A percentile compares a stretch with the other conserved stretches of the same genome.
phyloP scores from a whole-genome alignment of 2,888 invertebrate genomes.

The Lithophane ornitopus region DNA sequence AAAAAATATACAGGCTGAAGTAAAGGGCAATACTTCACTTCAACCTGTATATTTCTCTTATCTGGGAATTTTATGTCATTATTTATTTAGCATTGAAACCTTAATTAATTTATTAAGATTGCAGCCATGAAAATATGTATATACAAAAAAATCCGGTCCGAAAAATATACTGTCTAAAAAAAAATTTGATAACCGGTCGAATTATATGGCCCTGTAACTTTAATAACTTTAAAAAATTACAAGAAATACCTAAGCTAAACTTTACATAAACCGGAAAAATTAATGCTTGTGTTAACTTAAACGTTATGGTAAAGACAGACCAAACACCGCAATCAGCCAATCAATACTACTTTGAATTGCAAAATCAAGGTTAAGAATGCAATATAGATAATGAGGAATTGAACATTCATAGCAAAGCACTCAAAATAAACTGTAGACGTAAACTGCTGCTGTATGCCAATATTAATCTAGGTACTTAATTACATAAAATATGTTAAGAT shows the following conservation, averaged over 20 bases:
- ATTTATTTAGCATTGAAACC: background rate
- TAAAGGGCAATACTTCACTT: background rate
- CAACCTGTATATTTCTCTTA: background rate
- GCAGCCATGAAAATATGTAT: no score
- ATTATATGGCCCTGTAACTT: background rate
- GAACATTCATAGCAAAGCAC: conserved; percentile 1
- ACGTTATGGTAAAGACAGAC: conserved; percentile 9
- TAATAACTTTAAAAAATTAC: background rate
- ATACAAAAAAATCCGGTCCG: background rate
- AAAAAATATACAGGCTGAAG: background rate
- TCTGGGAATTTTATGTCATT: no score
- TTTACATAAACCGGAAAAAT: background rate
- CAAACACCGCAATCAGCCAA: conserved; percentile 21
- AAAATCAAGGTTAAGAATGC: conserved; percentile 46
- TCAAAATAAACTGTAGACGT: conserved; percentile 9
- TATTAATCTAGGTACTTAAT: conserved; percentile 46
- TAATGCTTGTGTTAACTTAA: background rate
- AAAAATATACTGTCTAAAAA: background rate
- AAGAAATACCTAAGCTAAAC: no score
- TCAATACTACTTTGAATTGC: conserved; percentile 30
- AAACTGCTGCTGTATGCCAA: conserved; percentile 4
- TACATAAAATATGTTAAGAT: conserved; percentile 64
- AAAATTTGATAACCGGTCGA: background rate
- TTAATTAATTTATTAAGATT: no score
- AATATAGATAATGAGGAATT: conserved; percentile 22